Evolutionary conservation across 1,140 invertebrate genomes (phyloP).

Genomic region (Nixonia krombeini): DNA sequence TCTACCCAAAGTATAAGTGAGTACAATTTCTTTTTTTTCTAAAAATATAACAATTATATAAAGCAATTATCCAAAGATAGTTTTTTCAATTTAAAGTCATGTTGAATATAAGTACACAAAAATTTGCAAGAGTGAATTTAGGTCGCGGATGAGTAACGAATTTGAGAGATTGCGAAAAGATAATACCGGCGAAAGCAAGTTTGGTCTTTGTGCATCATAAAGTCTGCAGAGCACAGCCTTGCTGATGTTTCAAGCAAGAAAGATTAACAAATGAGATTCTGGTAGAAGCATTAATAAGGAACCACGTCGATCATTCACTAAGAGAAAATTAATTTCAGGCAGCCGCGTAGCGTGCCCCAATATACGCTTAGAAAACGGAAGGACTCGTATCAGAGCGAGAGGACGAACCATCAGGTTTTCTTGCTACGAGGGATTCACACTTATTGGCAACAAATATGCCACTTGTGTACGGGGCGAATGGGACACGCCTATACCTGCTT

Average conservation of each 20-base stretch:
- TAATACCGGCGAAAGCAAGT: too few relatives aligned
- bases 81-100: too few relatives aligned
- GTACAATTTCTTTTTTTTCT: slow-evolving; percentile 5
- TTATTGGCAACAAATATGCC: slow-evolving; percentile 76
- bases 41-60: too few relatives aligned
- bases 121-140: too few relatives aligned
- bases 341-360: slow-evolving; percentile 50
- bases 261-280: too few relatives aligned
- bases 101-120: too few relatives aligned
- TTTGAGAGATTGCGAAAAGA: not conserved
- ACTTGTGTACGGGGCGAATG: slow-evolving; percentile 75
- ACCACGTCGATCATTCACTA: not conserved
- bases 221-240: too few relatives aligned
- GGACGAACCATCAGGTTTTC: slow-evolving; percentile 73
- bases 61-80: too few relatives aligned
- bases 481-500: slow-evolving; percentile 76
- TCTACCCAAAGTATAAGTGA: slow-evolving; percentile 20
- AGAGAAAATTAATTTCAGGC: slow-evolving; percentile 23
- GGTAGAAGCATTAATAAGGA: not conserved
- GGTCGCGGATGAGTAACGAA: too few relatives aligned
- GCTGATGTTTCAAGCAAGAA: too few relatives aligned
- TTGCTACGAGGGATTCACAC: slow-evolving; percentile 72
- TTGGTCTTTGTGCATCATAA: too few relatives aligned
- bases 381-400: slow-evolving; percentile 50
- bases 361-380: slow-evolving; percentile 59